Percentiles rank a stretch among this genome's conserved stretches.
Evolutionary conservation across 1,140 invertebrate species (phyloP).

Genomic region (Calephelis nemesis): DNA sequence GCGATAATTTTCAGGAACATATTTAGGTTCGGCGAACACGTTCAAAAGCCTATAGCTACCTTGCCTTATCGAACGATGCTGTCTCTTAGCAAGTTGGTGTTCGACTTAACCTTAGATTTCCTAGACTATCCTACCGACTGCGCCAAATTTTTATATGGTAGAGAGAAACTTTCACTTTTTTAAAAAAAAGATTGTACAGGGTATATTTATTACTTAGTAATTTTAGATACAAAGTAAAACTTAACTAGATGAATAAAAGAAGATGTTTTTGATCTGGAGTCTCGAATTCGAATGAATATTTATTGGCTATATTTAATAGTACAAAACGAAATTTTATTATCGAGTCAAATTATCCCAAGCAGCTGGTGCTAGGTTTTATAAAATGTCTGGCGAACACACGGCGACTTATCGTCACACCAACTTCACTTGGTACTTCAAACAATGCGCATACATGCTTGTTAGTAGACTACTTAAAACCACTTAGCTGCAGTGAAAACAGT

Average conservation of each 20-base stretch:
- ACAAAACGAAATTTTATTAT: too few relatives aligned
- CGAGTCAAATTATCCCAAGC: too few relatives aligned
- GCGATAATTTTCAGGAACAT: background rate
- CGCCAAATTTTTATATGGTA: conserved; percentile 4
- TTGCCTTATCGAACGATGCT: background rate
- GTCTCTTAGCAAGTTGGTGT: background rate
- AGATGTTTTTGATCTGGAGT: too few relatives aligned
- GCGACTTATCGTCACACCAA: background rate
- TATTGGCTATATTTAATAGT: too few relatives aligned
- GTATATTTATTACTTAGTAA: too few relatives aligned
- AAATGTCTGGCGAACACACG: background rate
- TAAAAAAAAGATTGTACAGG: background rate
- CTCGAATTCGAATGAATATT: too few relatives aligned
- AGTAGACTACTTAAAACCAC: conserved; percentile 11
- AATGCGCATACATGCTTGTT: conserved; percentile 1
- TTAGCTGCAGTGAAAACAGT: background rate
- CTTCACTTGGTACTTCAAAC: conserved; percentile 11
- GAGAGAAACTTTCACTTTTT: background rate
- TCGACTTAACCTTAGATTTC: background rate
- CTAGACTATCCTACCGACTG: background rate
- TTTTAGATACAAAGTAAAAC: too few relatives aligned
- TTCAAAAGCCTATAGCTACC: conserved; percentile 1
- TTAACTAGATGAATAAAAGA: too few relatives aligned
- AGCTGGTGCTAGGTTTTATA: background rate
- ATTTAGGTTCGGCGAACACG: background rate